Evolutionary conservation across 2,113 vertebrate species (phyloP), one percentile per base, ranked within the genome.

Genomic region (Thamnophis sirtalis): DNA sequence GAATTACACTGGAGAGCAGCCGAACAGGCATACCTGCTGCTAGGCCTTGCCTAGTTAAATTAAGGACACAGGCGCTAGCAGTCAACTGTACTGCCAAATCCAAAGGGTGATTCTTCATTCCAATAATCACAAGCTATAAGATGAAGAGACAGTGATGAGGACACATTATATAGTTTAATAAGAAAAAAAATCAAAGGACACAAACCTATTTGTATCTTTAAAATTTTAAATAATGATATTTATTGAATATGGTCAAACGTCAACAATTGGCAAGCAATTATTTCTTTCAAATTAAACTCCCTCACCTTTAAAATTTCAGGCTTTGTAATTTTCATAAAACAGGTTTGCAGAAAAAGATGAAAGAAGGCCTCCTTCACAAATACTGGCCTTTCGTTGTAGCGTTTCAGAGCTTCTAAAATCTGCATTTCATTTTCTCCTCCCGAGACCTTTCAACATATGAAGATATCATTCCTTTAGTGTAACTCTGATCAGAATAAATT

Each of bases 11-110:
- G 38, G 98, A 98, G 90, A 99, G 84, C 53, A 99, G 97, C 53
- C 98, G 97, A 26, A 98, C 98, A 3, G 98, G 98, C 98, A 99
- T 98, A 0, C 98, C 98, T 43, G 96, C 97, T 9, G 98, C 98
- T 95, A 99, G 95, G 90, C 98, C 98, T 95, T 99, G 98, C 93
- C 97, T 98, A 24, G 98, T 99, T 95, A 99, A 96, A 95, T 99
- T 99, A 95, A 99, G 98, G 54, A 98, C 97, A 9, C 98, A 99
- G 9, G 98, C 98, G 26, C 98, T 99, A 73, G 98, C 98, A 10
- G 98, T 98, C 93, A 99, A 97, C 94, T 99, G 98, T 60, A 99
- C 98, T 21, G 98, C 98, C 89, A 99, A 96, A 60, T 98, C 98
- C 94, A 97, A 94, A 0, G 98, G 98, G 86, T 99, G 98, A 94